Evolutionary conservation across 1,140 invertebrate species (phyloP), one percentile per base, ranked within the genome.

Genomic region (Ceratosolen solmsi): DNA sequence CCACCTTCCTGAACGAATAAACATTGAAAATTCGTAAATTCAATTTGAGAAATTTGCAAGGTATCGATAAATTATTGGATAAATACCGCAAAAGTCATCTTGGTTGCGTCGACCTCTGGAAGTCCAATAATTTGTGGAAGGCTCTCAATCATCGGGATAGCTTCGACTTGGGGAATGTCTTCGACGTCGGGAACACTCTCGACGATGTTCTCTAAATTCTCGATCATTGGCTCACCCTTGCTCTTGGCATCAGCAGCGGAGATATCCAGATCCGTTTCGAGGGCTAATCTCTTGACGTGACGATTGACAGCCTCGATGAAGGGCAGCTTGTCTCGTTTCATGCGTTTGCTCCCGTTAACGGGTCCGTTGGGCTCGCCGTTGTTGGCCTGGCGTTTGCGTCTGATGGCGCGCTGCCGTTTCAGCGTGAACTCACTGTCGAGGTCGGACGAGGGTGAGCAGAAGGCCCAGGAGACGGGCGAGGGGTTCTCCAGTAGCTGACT

Each of bases 401-500:
- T 86, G 41, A 92, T 92, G 0, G 90, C 92, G 0, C 90, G 88
- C 75, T 92, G 91, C 22, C 92, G 85, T 83, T 89, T 90, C 17
- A 93, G 65, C 0, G 90, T 91, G 20, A 91, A 92, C 49, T 91
- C 89, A 0, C 88, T 89, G 15, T 89, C 87, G 17, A 91, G 89
- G 15, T 92, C 91, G n/a, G 87, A 84, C 0, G 86, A 83, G 2
- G 86, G 86, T 1, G 91, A 92, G 8, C 88, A 75, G n/a, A 90
- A 88, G 0, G 88, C 87, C 90, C 90, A 91, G 0, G 89, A 90
- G 36, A 90, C 82, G 0, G 91, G 90, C 20, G 91, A 92, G 0
- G 91, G 90, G 51, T 92, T 88, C 51, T 92, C 91, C 9, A 92
- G 58, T 0, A 92, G 86, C 72, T 92, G 91, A 84, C 91, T 91